phyloP scores from a whole-genome alignment of 2,113 vertebrate genomes.

The Ictidomys tridecemlineatus region DNA sequence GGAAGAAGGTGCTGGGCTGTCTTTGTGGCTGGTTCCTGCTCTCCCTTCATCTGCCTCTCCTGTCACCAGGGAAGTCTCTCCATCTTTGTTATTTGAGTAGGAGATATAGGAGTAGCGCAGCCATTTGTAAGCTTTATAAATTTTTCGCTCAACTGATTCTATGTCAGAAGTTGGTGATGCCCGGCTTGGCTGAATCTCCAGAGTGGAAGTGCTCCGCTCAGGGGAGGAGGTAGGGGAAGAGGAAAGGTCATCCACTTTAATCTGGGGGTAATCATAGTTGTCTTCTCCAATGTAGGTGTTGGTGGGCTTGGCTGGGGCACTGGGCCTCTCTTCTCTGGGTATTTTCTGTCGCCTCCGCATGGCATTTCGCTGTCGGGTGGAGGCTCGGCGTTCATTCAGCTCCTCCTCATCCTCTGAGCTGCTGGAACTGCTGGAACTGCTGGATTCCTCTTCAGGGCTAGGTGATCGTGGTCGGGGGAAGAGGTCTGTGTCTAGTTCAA shows the following conservation, averaged over 20 bases:
- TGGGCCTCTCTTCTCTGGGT: slow-evolving; percentile 90
- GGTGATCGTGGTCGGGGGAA: slow-evolving; percentile 96
- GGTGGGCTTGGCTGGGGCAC: slow-evolving; percentile 79
- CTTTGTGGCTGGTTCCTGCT: slow-evolving; percentile 88
- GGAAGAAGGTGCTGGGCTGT: slow-evolving; percentile 70
- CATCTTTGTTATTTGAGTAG: slow-evolving; percentile 89
- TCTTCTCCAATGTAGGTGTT: slow-evolving; percentile 93
- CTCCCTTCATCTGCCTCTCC: slow-evolving; percentile 88
- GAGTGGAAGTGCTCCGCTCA: slow-evolving; percentile 84
- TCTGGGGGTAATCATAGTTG: slow-evolving; percentile 95
- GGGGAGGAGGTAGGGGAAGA: slow-evolving; percentile 92
- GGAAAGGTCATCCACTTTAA: slow-evolving; percentile 94
- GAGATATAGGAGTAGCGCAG: slow-evolving; percentile 92
- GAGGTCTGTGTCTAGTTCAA: slow-evolving; percentile 92
- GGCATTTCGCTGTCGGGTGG: slow-evolving; percentile 93
- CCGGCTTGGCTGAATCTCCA: slow-evolving; percentile 86
- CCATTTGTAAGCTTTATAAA: slow-evolving; percentile 93
- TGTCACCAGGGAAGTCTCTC: slow-evolving; percentile 86
- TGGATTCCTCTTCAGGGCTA: slow-evolving; percentile 94
- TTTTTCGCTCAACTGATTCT: slow-evolving; percentile 91
- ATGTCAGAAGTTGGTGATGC: slow-evolving; percentile 87
- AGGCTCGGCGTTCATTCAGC: slow-evolving; percentile 91
- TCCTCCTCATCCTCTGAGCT: slow-evolving; percentile 91
- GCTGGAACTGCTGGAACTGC: slow-evolving; percentile 93
- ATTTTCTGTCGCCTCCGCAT: slow-evolving; percentile 90